phyloP scores from a whole-genome alignment of 2,113 vertebrate species.

The Antechinus flavipes region DNA sequence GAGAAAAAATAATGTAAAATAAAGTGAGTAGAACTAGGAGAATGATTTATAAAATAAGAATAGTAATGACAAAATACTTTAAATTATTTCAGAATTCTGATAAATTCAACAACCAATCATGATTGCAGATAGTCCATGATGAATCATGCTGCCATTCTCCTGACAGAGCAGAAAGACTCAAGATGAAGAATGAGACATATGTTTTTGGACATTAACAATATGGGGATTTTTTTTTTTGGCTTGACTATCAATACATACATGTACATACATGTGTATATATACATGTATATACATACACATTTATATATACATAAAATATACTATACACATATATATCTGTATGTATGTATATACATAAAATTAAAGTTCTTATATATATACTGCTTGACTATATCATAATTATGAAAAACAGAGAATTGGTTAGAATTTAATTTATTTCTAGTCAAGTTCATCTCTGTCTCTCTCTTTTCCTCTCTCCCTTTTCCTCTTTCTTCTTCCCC shows the following conservation, averaged over 20 bases:
- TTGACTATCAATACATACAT: background rate
- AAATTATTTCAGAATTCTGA: background rate
- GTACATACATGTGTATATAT: too few relatives aligned
- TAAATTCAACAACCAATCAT: background rate
- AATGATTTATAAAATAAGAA: background rate
- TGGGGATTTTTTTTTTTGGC: background rate
- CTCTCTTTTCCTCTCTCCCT: too few relatives aligned
- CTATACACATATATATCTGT: background rate
- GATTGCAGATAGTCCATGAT: background rate
- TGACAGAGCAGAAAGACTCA: background rate
- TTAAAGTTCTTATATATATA: background rate
- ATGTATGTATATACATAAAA: background rate
- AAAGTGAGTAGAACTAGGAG: background rate
- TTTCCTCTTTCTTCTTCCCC: too few relatives aligned
- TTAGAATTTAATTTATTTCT: constrained; percentile 19
- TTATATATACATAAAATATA: too few relatives aligned
- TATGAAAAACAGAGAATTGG: background rate
- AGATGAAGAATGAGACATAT: background rate
- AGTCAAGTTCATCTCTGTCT: background rate
- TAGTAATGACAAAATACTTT: background rate
- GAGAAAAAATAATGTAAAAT: background rate
- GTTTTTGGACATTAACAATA: background rate
- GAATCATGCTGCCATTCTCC: background rate
- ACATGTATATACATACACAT: too few relatives aligned
- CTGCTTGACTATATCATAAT: background rate